These are phyloP conservation scores for Drosophila gunungcola DNA, from an alignment of 1,140 invertebrate genomes.

Conservation along the genomic window DNA sequence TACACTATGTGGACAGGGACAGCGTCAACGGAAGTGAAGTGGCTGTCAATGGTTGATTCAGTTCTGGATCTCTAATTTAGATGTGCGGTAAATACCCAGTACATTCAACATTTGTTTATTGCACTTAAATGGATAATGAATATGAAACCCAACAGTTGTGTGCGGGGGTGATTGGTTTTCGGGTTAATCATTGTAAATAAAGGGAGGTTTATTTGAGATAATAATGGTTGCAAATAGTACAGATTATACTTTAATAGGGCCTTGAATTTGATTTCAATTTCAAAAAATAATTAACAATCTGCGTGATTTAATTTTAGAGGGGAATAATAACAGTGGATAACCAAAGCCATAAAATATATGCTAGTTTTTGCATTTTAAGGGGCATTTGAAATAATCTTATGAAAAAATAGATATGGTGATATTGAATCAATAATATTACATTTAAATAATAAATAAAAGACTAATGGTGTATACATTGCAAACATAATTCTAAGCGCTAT, in stretches of 20 bases:
- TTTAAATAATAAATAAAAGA: background rate
- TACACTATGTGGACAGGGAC: slow-evolving; percentile 7
- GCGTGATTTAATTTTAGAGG: no score
- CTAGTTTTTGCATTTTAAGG: no score
- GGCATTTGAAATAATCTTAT: no score
- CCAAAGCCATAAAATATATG: no score
- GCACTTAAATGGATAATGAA: slow-evolving; percentile 66
- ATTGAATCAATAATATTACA: background rate
- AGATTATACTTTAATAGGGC: slow-evolving; percentile 5
- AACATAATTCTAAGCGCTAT: background rate
- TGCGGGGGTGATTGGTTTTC: slow-evolving; percentile 6
- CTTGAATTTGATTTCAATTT: no score
- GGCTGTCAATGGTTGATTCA: slow-evolving; percentile 50
- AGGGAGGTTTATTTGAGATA: slow-evolving; percentile 10
- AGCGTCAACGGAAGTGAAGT: slow-evolving; percentile 17
- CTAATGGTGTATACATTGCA: background rate
- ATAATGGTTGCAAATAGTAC: background rate
- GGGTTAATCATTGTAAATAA: slow-evolving; percentile 13
- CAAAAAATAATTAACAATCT: no score
- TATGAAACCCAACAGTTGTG: slow-evolving; percentile 21
- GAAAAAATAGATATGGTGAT: no score
- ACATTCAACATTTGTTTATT: slow-evolving; percentile 63
- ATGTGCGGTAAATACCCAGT: slow-evolving; percentile 61
- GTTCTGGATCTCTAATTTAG: slow-evolving; percentile 67
- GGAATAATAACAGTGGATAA: no score